Evolutionary conservation across 2,113 vertebrate genomes (phyloP), one percentile per base, ranked within the genome.

Genomic region (Stegostoma tigrinum): DNA sequence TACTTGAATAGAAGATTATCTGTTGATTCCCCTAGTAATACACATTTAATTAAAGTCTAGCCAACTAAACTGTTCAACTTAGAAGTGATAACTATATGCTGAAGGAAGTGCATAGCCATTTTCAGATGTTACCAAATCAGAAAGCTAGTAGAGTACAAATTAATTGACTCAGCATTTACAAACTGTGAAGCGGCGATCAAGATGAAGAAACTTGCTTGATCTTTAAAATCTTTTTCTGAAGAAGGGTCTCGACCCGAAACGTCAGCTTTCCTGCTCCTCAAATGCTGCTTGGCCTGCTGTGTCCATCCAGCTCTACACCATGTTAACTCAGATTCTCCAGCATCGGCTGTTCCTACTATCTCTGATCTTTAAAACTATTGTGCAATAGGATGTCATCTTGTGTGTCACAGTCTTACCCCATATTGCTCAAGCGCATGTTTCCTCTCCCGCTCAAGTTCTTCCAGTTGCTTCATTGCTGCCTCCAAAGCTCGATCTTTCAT

Each of bases 401-500:
- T 75, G 34, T 61, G 86, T 61, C 55, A 89, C 23, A 19, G 3
- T 5, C 96, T 97, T 93, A 99, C 99, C 98, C 99, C 98, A 0
- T 99, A 99, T 90, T 99, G 98, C 97, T 99, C 97, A 78, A 99
- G 98, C 0, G 98, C 98, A 48, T 98, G 98, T 55, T 98, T 98
- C 83, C 99, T 98, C 96, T 99, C 99, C 0, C 96, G 95, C 97
- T 99, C 98, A 64, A 99, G 98, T 96, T 98, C 97, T 3, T 98
- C 97, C 97, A 99, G 98, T 96, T 99, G 99, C 19, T 96, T 89
- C 99, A 99, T 98, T n/a, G 99, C 99, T 0, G 97, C 98, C 96
- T 99, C 97, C 94, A 99, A 98, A 3, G 98, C 99, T 1, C 0
- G 96, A 42, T 99, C 99, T 96, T 99, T 99, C 93, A 97, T 96